Base-by-base conservation (phyloP, 2,797 vertebrate species). In the Mormyrus proboscirostris region DNA sequence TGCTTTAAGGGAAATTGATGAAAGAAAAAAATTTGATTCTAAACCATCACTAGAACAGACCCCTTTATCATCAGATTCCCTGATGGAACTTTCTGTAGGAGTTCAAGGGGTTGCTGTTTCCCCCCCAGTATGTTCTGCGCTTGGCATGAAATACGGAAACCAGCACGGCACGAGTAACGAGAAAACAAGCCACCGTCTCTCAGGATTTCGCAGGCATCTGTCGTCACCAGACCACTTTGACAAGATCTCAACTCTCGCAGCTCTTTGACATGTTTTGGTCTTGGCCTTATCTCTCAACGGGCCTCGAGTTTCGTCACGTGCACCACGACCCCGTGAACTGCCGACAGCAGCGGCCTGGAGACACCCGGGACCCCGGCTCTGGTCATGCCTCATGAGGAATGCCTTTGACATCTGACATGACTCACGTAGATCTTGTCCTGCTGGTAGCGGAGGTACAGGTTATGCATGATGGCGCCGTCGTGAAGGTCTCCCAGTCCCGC, bases 401-500 rank as follows among this genome's bases (percentile, higher is more conserved):
- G 9, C 14, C 25, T 22, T 5, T 12, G 51, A 41, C 25, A 33
- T 3, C 29, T 25, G 33, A 10, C 8, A 38, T 50, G 29, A 97
- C 98, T 98, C 91, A 99, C 98, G 2, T 99, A 99, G 91, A 99
- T 98, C 90, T 95, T 96, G 90, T 96, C 94, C 92, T 97, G 97
- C 92, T 94, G 96, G 91, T 99, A 99, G 69, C 98, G 95, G 91
- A 97, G 96, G 93, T 95, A 96, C 8, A 99, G 94, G 94, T 99
- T 99, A 94, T 98, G 95, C 97, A 99, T 97, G 94, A 99, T 98
- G 92, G 98, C 97, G 0, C 98, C 98, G 1, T 98, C 97, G 0
- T 99, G 98, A 0, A 99, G 97, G 92, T 99, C 98, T 16, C 96
- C 91, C 0, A 99, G 94, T 0, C 95, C 88, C n/a, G 98, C 97